A percentile compares a stretch with the other conserved stretches of the same genome.
These are phyloP conservation scores for Orycteropus afer DNA, from an alignment of 2,113 vertebrate species.

Conservation along the genomic window DNA sequence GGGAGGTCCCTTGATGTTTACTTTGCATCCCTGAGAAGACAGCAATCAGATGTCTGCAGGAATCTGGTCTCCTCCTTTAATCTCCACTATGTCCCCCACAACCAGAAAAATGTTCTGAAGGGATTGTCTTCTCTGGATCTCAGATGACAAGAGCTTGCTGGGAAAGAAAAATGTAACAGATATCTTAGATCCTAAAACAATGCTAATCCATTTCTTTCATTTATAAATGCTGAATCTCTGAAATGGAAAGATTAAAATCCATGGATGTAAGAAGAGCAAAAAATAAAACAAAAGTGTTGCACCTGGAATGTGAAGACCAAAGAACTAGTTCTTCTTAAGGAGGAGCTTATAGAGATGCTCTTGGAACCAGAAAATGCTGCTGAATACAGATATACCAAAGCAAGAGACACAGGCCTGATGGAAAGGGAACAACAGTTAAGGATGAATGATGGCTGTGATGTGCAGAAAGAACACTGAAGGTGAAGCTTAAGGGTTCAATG, in stretches of 20 bases:
- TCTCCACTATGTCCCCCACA: slow-evolving; percentile 88
- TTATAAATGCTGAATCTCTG: not conserved
- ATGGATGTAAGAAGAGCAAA: not conserved
- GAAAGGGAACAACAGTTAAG: not conserved
- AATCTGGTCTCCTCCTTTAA: slow-evolving; percentile 89
- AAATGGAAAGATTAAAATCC: accelerated
- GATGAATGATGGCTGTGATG: not conserved
- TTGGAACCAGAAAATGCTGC: not conserved
- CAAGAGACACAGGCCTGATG: not conserved
- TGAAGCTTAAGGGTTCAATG: not conserved
- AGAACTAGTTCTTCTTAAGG: not conserved
- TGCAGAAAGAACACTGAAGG: not conserved
- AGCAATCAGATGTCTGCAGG: slow-evolving; percentile 88
- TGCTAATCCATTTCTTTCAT: no score
- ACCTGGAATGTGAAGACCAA: not conserved
- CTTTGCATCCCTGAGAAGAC: slow-evolving; percentile 87
- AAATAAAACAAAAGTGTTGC: not conserved
- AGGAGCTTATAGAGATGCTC: not conserved
- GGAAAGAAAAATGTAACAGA: not conserved
- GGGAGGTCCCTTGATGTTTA: slow-evolving; percentile 11
- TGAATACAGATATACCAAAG: not conserved
- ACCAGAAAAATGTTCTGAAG: slow-evolving; percentile 88
- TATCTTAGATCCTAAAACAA: not conserved
- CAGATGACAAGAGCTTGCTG: slow-evolving; percentile 89
- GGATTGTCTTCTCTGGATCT: slow-evolving; percentile 86